Base-by-base conservation (phyloP, 2,113 vertebrate species). In the Pollimyrus isidori region DNA sequence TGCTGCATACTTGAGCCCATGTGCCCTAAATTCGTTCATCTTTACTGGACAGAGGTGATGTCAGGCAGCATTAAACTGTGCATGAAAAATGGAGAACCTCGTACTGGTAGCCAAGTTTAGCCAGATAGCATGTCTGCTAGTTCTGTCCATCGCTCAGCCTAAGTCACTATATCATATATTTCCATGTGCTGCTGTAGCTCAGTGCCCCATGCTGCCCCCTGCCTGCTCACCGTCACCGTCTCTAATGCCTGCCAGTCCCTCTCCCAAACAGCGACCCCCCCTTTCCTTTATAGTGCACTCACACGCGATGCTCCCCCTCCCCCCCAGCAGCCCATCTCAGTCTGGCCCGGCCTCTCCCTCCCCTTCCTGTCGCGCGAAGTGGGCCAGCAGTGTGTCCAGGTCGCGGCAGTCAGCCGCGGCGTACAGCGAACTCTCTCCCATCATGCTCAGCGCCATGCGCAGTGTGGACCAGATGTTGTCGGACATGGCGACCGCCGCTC, bases 401-500 rank as follows among this genome's bases (percentile, higher is more conserved):
- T 99, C 98, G 9, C 91, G 96, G 45, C 95, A 95, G 92, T 99
- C 98, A 0, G 98, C 98, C 0, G 97, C 97, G 0, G 95, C 88
- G 0, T 99, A 99, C 46, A 99, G 95, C n/a, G 97, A 96, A 35
- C 97, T 99, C 94, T 99, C 98, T 88, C 98, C 98, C 94, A 99
- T 96, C 98, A 99, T 99, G 93, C 98, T 99, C 53, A 99, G 95
- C 1, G 98, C 98, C 98, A 99, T 97, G 82, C 98, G 97, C 88
- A 99, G 95, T 0, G 98, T 99, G 93, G 97, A 99, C 98, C 98
- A 99, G 94, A 99, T 99, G 95, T 99, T 99, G 95, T 99, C 98
- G 0, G 98, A 99, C 98, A 99, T 99, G 93, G 0, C 97, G 89
- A 92, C 97, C 86, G 88, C 95, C 90, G 88, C 95, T 89, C 93